Percentiles rank a stretch among this genome's conserved stretches.
Conservation (phyloP, 2,888 invertebrate species). For the Drepanosiphum platanoidis region DNA sequence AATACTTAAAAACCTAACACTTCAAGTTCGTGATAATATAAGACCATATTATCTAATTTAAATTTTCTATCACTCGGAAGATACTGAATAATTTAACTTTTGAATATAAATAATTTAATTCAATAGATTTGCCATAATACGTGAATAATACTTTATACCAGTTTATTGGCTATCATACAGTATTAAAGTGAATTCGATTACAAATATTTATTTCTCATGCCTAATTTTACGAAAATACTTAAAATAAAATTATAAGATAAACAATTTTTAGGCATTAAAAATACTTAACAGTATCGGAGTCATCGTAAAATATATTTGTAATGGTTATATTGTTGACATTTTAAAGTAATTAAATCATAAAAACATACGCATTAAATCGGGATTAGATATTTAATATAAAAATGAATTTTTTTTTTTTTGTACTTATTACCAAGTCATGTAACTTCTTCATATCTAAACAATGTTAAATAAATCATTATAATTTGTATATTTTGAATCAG, state of each 20-base stretch:
- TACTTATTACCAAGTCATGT: neutral
- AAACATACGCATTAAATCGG: neutral
- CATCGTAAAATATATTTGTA: neutral
- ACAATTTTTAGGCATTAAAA: neutral
- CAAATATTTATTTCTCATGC: neutral
- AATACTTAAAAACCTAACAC: slow-evolving; percentile 2
- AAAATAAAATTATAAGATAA: neutral
- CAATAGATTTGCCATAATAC: neutral
- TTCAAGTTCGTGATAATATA: neutral
- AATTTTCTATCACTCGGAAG: neutral
- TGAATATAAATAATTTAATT: neutral
- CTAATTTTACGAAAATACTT: neutral
- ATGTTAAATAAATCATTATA: too few species aligned
- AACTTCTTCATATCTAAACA: too few species aligned
- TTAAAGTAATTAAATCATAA: slow-evolving; percentile 2
- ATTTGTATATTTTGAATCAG: too few species aligned
- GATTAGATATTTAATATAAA: slow-evolving; percentile 3
- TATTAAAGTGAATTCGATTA: neutral
- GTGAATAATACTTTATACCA: neutral
- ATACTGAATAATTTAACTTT: neutral
- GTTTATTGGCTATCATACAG: neutral
- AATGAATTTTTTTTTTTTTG: neutral
- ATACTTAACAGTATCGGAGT: neutral
- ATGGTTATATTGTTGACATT: neutral
- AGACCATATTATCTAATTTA: neutral